Percentiles rank a stretch among this genome's conserved stretches.
phyloP scores from a whole-genome alignment of 1,140 invertebrate species.

The Armadillidium nasatum region DNA sequence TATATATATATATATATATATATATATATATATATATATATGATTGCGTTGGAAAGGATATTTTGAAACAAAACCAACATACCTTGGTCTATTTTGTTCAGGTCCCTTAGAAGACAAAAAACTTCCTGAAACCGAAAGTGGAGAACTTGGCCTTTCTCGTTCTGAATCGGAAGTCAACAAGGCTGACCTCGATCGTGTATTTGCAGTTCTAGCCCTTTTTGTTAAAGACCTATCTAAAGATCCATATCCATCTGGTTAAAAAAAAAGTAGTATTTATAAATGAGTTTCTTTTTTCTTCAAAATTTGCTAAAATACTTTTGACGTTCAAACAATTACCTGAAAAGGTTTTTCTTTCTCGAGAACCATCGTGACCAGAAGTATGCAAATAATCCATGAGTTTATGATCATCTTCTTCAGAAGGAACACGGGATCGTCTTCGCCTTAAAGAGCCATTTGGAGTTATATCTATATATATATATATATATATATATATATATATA shows the following conservation, averaged over 20 bases:
- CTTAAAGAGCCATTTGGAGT: slow-evolving; percentile 82
- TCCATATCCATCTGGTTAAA: slow-evolving; percentile 47
- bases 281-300: too few relatives aligned
- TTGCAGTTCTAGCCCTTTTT: slow-evolving; percentile 61
- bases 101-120: slow-evolving; percentile 38
- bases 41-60: not conserved
- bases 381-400: slow-evolving; percentile 80
- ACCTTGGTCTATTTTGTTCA: slow-evolving; percentile 38
- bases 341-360: slow-evolving; percentile 72
- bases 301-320: too few relatives aligned
- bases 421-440: slow-evolving; percentile 69
- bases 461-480: slow-evolving; percentile 58
- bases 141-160: slow-evolving; percentile 68
- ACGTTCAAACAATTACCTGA: slow-evolving; percentile 4
- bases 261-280: not conserved
- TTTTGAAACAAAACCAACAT: not conserved
- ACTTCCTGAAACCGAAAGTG: slow-evolving; percentile 49
- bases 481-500: too few relatives aligned
- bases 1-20: slow-evolving; percentile 24
- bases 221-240: slow-evolving; percentile 76
- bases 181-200: slow-evolving; percentile 60
- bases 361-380: slow-evolving; percentile 65
- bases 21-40: not conserved
- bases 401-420: slow-evolving; percentile 76
- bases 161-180: slow-evolving; percentile 49